These are phyloP conservation scores for Erinaceus europaeus DNA, from an alignment of 2,113 vertebrate species.

Conservation along the genomic window DNA sequence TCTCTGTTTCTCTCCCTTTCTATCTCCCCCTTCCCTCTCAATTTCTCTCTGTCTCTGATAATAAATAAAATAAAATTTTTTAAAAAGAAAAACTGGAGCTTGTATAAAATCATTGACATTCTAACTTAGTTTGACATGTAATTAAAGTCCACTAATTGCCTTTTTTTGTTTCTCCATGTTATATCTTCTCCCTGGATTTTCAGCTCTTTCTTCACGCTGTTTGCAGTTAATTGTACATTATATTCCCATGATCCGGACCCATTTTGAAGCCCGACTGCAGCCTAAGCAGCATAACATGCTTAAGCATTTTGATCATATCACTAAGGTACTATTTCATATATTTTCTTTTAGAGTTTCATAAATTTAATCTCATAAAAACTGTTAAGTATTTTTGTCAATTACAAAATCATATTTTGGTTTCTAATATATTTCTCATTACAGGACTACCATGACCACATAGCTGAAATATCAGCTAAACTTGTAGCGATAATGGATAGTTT, in stretches of 20 bases:
- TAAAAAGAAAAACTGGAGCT: too few relatives aligned
- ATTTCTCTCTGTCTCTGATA: too few relatives aligned
- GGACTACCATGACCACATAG: conserved; percentile 98
- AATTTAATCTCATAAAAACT: conserved; percentile 58
- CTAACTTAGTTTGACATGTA: too few relatives aligned
- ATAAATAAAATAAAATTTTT: too few relatives aligned
- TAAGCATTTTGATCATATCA: conserved; percentile 98
- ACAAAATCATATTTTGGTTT: conserved; percentile 34
- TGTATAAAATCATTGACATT: too few relatives aligned
- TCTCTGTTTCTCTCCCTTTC: too few relatives aligned
- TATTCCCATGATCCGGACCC: conserved; percentile 94
- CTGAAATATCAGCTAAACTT: conserved; percentile 96
- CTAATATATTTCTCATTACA: conserved; percentile 81
- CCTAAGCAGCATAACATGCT: conserved; percentile 96
- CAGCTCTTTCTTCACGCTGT: conserved; percentile 95
- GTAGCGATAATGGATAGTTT: conserved; percentile 99
- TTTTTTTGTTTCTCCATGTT: conserved; percentile 31
- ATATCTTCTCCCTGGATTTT: conserved; percentile 13
- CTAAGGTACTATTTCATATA: conserved; percentile 89
- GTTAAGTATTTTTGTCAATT: conserved; percentile 30
- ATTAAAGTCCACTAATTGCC: conserved; percentile 20
- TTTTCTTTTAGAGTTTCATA: conserved; percentile 36
- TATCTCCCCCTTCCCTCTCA: too few relatives aligned
- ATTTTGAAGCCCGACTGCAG: conserved; percentile 95
- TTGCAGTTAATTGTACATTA: conserved; percentile 97